Base-by-base conservation (phyloP, 2,888 invertebrate genomes). In the Colletes collaris region DNA sequence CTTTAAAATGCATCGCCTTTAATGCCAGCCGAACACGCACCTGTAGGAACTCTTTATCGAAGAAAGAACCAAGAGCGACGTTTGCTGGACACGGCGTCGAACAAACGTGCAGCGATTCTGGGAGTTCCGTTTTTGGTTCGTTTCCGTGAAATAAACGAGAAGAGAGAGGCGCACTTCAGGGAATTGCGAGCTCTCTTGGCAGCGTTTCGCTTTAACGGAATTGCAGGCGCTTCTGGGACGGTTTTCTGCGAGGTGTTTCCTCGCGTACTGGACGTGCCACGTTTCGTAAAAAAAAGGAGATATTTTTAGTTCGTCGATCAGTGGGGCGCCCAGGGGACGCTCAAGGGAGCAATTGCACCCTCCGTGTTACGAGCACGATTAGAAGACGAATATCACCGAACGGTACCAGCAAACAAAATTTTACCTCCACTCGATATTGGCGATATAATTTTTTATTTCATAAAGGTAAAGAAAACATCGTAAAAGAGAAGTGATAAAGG, bases 111-210 rank as follows among this genome's bases (percentile, higher is more conserved):
- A 55, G 35, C 60, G 44, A 10, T 59, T 50, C 60, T 35, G 50
- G 65, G n/a, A 76, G 55, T 11, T 49, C 2, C 55, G n/a, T 64
- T 76, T 64, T 64, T 40, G 73, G 56, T 50, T 56, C 27, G 50
- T 64, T 44, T 59, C 52, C 44, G 4, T 0, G 55, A 71, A 75
- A 58, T 62, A 46, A 65, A 72, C 63, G 73, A 40, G 40, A 40
- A 40, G 40, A 44, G 50, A 13, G 55, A 53, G 46, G 19, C 44
- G 75, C 59, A 64, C 76, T 78, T 65, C 27, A 6, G 68, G 68
- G 77, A 76, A 78, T 78, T 59, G 68, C 68, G 44, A 68, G 52
- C 46, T 58, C 13, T 46, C 58, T 58, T 63, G 46, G 49, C 64
- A 44, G 16, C n/a, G 69, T 6, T 7, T 62, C 52, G 62, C 67